Percentiles rank a stretch among this genome's conserved stretches.
Evolutionary conservation across 2,888 invertebrate genomes (phyloP).

Genomic region (Aphidius colemani): DNA sequence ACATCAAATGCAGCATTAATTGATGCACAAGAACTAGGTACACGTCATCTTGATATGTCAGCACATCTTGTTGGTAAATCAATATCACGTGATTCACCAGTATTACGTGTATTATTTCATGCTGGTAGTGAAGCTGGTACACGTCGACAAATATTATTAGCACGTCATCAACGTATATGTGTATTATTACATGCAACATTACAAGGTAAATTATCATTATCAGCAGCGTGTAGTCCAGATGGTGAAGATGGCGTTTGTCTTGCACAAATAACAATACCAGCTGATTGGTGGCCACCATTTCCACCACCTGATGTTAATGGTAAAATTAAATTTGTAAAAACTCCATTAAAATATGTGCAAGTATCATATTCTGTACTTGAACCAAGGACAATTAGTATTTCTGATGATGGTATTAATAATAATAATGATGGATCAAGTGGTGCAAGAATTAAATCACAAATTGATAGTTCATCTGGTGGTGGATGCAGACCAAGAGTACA

Average conservation of each 20-base stretch:
- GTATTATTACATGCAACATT: slow-evolving; percentile 78
- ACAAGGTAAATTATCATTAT: slow-evolving; percentile 66
- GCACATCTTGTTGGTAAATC: slow-evolving; percentile 90
- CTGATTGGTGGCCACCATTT: slow-evolving; percentile 87
- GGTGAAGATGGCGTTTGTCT: slow-evolving; percentile 92
- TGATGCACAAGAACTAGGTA: slow-evolving; percentile 68
- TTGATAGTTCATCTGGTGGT: slow-evolving; percentile 48
- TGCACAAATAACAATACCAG: slow-evolving; percentile 82
- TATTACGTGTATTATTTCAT: slow-evolving; percentile 91
- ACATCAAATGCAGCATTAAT: slow-evolving; percentile 63
- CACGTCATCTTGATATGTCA: slow-evolving; percentile 85
- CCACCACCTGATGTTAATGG: slow-evolving; percentile 66
- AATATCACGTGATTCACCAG: slow-evolving; percentile 86
- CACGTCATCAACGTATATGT: slow-evolving; percentile 76
- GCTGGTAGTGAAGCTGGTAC: slow-evolving; percentile 86
- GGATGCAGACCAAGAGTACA: slow-evolving; percentile 79
- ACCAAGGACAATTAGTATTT: slow-evolving; percentile 65
- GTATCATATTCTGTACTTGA: slow-evolving; percentile 89
- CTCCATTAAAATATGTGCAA: slow-evolving; percentile 76
- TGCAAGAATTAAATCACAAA: slow-evolving; percentile 48
- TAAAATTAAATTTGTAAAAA: slow-evolving; percentile 60
- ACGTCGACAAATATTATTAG: slow-evolving; percentile 68
- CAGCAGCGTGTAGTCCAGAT: slow-evolving; percentile 91
- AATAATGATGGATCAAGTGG: slow-evolving; percentile 26
- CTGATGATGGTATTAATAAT: slow-evolving; percentile 58